Conservation (phyloP, 1,140 invertebrate species). For the Piezodorus guildinii region DNA sequence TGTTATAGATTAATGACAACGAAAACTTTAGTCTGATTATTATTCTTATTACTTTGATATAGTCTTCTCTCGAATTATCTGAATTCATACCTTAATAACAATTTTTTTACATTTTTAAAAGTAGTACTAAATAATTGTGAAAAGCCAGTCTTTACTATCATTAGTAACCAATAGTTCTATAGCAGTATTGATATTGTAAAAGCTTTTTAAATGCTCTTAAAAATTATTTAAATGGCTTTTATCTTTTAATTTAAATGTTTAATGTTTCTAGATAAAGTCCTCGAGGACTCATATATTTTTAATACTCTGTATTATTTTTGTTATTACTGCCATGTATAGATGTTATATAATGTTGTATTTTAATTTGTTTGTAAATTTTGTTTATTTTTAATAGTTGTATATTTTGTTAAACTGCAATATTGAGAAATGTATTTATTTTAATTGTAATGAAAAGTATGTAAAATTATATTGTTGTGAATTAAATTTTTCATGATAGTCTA, state of each 20-base stretch:
- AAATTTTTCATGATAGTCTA: not conserved
- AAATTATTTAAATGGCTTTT: not conserved
- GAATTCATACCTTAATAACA: too few species aligned
- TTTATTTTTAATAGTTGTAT: constrained; percentile 7
- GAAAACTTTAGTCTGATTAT: too few species aligned
- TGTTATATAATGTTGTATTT: not conserved
- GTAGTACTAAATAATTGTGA: too few species aligned
- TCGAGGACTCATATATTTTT: constrained; percentile 5
- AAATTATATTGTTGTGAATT: not conserved
- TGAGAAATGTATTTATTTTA: constrained; percentile 12
- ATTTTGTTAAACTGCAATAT: constrained; percentile 9
- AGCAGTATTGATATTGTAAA: too few species aligned
- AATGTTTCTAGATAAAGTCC: not conserved
- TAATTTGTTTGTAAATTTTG: constrained; percentile 2
- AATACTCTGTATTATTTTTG: not conserved
- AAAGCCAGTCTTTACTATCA: too few species aligned
- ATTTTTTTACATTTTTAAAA: too few species aligned
- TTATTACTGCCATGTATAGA: not conserved
- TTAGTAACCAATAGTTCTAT: too few species aligned
- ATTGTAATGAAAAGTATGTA: not conserved
- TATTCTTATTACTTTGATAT: too few species aligned
- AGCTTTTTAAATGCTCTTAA: too few species aligned
- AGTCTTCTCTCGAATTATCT: too few species aligned
- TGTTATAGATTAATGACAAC: too few species aligned
- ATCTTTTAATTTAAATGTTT: constrained; percentile 3